Evolutionary conservation across 2,888 invertebrate species (phyloP), one percentile per base, ranked within the genome.

Genomic region (Pristionchus arcanus): DNA sequence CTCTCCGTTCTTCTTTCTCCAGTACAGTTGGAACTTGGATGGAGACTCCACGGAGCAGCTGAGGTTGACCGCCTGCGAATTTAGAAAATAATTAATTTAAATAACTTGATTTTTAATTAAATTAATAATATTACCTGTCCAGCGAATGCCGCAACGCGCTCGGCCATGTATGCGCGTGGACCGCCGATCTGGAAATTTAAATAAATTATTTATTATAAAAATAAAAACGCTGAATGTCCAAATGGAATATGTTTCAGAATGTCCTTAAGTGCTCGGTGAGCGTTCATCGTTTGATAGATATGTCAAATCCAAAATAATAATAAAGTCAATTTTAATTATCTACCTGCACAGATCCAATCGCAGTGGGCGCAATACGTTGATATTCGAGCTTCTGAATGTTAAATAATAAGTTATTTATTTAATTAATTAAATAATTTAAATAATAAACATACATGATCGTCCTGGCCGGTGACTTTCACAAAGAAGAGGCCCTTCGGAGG

Each of bases 401-500:
- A 2, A 55, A 31, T n/a, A n/a, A 34, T n/a, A 2, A 25, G 5
- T 5, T 21, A 28, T 53, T n/a, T 25, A 86, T 16, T 55, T 86
- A 34, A 59, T 59, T 85, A 59, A 34, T 25, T 85, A 59, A 55
- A 16, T 53, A 85, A 55, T 15, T 59, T n/a, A 55, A 55, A 21
- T 25, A 81, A 28, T 25, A 71, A 63, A n/a, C n/a, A 96, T 91
- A 96, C 93, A 83, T 87, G 94, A 90, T 96, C 96, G 94, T 97
- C 97, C 74, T 95, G 95, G 3, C 97, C 97, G 91, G 96, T 96
- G 4, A 97, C 96, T 97, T 97, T 93, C 59, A 97, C 96, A 95
- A 97, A 97, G 95, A 97, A 97, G 92, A 96, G 96, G 7, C 96
- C 96, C 42, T 96, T 96, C 0, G 97, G 97, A 2, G 97, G 97